Base-by-base conservation (phyloP, 2,888 invertebrate species). In the Thera britannica region DNA sequence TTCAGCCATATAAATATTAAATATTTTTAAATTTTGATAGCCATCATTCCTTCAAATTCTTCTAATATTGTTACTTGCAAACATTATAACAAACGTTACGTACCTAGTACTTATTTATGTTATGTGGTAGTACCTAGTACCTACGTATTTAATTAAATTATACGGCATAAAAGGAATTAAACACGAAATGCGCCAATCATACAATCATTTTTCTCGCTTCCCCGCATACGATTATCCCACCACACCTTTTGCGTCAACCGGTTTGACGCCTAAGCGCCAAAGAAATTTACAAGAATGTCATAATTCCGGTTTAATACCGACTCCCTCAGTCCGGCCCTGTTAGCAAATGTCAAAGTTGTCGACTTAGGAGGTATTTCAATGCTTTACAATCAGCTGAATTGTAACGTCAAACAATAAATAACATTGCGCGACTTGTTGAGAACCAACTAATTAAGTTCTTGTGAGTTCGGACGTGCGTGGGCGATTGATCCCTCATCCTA, bases 361-460 rank as follows among this genome's bases (percentile, higher is more conserved):
- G 76, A 80, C 86, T 79, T 78, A 73, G 80, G 85, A 84, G 85
- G 85, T 87, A 84, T 81, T 79, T 74, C 75, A 81, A 75, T 78
- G 76, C 74, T 72, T 74, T 80, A 84, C 87, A 87, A 88, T 90
- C 87, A 88, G 82, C 83, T 82, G 86, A 79, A 89, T 88, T 84
- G 85, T 88, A 52, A 75, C 78, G 83, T 80, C 83, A 76, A 83
- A 85, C 84, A 87, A 92, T 92, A 92, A 92, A 92, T 92, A 90
- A 89, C 86, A 79, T 82, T 76, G 79, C 71, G 79, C 71, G 83
- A 83, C 83, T 84, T 81, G 87, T 85, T 86, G 89, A 89, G 84
- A 88, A 82, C 83, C 83, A 78, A 86, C 92, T 92, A 92, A 92
- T 92, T 92, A 92, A 92, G 92, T 90, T 90, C 91, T 90, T 90